Conservation (phyloP, 2,888 invertebrate species). For the Agrochola lychnidis region DNA sequence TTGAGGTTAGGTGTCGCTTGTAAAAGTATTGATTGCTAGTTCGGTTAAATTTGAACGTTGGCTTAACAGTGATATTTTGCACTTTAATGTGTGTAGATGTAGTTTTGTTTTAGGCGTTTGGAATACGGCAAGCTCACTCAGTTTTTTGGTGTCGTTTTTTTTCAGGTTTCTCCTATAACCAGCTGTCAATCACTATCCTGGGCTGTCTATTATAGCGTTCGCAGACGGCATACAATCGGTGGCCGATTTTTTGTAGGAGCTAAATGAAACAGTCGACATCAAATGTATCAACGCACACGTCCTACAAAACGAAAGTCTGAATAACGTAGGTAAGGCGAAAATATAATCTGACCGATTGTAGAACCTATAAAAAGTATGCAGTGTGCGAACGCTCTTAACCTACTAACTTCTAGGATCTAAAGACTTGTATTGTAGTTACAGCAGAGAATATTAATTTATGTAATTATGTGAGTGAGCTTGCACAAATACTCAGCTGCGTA, state of each 20-base stretch:
- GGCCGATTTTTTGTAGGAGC: too few species aligned
- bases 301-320: too few species aligned
- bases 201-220: background rate
- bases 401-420: constrained; percentile 20
- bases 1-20: constrained; percentile 46
- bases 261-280: too few species aligned
- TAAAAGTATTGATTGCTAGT: constrained; percentile 44
- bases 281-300: too few species aligned
- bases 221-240: too few species aligned
- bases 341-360: too few species aligned
- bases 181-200: background rate
- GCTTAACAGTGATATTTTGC: constrained; percentile 60
- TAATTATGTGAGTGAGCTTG: constrained; percentile 47
- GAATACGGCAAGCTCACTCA: constrained; percentile 40
- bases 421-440: constrained; percentile 20
- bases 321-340: too few species aligned
- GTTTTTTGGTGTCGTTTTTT: background rate
- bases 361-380: too few species aligned
- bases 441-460: constrained; percentile 27
- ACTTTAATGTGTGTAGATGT: constrained; percentile 44
- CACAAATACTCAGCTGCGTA: constrained; percentile 55
- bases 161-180: background rate
- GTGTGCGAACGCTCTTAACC: background rate
- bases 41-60: constrained; percentile 43
- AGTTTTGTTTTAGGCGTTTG: constrained; percentile 32